Conservation (phyloP, 1,140 invertebrate genomes). For the Micrasema longulum region DNA sequence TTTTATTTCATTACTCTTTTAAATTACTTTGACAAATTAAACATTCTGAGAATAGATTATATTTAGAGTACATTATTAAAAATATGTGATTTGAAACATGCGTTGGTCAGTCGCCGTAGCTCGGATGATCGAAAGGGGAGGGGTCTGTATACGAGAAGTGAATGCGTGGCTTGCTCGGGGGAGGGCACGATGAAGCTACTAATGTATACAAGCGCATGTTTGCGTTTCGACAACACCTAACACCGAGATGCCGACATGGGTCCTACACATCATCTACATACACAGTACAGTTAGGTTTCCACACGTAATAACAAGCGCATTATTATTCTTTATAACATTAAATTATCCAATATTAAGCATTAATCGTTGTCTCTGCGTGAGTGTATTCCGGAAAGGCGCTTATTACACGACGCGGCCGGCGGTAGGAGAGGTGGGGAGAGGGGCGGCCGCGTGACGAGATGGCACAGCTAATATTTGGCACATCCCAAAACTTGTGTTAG, state of each 20-base stretch:
- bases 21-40: constrained; percentile 19
- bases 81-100: constrained; percentile 21
- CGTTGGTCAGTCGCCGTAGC: constrained; percentile 25
- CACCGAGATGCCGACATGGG: background rate
- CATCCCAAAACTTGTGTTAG: constrained; percentile 39
- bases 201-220: background rate
- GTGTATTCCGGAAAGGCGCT: constrained; percentile 32
- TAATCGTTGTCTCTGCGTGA: constrained; percentile 32
- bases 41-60: constrained; percentile 22
- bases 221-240: constrained; percentile 21
- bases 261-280: constrained; percentile 10
- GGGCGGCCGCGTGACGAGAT: constrained; percentile 20
- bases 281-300: constrained; percentile 22
- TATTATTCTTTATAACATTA: constrained; percentile 26
- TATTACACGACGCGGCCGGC: background rate
- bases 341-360: constrained; percentile 34
- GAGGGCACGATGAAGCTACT: background rate
- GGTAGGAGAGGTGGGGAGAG: background rate
- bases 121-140: background rate
- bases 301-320: constrained; percentile 32
- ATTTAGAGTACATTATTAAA: constrained; percentile 32
- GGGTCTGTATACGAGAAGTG: background rate
- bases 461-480: constrained; percentile 47
- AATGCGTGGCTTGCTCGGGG: background rate
- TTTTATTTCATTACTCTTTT: constrained; percentile 5